Conservation (phyloP, 1,140 invertebrate genomes). For the Drosophila pruinosa region DNA sequence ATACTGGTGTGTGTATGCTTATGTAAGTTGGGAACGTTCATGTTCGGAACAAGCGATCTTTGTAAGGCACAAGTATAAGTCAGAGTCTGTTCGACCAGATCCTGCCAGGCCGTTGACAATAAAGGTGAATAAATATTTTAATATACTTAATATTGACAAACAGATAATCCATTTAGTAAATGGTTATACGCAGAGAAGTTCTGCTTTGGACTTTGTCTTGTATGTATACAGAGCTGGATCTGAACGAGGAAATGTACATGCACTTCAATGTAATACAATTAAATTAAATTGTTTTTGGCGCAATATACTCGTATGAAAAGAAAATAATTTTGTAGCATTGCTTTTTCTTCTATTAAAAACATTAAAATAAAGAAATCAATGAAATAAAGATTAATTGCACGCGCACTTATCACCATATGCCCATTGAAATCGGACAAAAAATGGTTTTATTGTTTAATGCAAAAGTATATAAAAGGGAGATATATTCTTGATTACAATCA, state of each 20-base stretch:
- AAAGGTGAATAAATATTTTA: slow-evolving; percentile 81
- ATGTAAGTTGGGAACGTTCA: slow-evolving; percentile 53
- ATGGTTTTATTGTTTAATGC: too few species aligned
- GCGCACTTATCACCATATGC: too few species aligned
- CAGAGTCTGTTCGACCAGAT: slow-evolving; percentile 17
- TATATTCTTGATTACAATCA: too few species aligned
- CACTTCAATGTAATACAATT: slow-evolving; percentile 77
- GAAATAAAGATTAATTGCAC: slow-evolving; percentile 21
- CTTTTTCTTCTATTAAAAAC: slow-evolving; percentile 26
- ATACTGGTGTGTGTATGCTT: slow-evolving; percentile 7
- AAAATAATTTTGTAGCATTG: too few species aligned
- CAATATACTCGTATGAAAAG: slow-evolving; percentile 69
- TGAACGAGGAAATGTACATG: slow-evolving; percentile 5
- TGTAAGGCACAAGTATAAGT: slow-evolving; percentile 22
- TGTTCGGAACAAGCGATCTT: slow-evolving; percentile 41
- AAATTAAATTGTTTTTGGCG: slow-evolving; percentile 68
- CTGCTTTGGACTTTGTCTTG: slow-evolving; percentile 26
- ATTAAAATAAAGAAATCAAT: slow-evolving; percentile 43
- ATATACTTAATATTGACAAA: slow-evolving; percentile 81
- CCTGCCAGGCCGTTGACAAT: slow-evolving; percentile 66
- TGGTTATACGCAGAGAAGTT: slow-evolving; percentile 40
- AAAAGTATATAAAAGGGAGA: too few species aligned
- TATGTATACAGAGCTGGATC: background rate
- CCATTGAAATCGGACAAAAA: too few species aligned
- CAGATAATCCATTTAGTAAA: slow-evolving; percentile 77